These are phyloP conservation scores for Nymphalis urticae DNA, from an alignment of 2,888 invertebrate genomes.

Conservation along the genomic window DNA sequence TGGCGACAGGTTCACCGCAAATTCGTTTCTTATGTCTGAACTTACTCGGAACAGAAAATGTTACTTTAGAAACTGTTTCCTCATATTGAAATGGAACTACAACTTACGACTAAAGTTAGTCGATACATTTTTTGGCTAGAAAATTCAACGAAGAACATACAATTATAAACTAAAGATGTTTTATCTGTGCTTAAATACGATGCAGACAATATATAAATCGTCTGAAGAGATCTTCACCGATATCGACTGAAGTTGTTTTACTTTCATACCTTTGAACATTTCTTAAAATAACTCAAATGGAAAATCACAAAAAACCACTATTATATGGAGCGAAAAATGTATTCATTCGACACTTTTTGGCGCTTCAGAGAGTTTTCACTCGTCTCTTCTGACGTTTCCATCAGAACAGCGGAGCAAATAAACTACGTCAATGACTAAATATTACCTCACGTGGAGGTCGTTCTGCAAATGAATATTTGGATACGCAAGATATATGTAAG, in stretches of 20 bases:
- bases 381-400: neutral
- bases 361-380: conserved; percentile 7
- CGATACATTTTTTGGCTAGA: neutral
- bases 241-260: conserved; percentile 1
- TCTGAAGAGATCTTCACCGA: neutral
- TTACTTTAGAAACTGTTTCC: conserved; percentile 26
- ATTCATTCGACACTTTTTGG: conserved; percentile 13
- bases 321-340: conserved; percentile 5
- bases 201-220: neutral
- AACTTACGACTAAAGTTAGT: conserved; percentile 9
- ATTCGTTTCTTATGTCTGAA: conserved; percentile 36
- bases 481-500: no score
- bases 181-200: neutral
- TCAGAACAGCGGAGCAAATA: conserved; percentile 4
- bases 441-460: neutral
- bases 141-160: neutral
- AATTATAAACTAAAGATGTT: neutral
- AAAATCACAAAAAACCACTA: conserved; percentile 10
- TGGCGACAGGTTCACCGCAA: conserved; percentile 30
- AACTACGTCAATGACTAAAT: neutral
- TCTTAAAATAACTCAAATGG: conserved; percentile 8
- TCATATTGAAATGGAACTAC: conserved; percentile 18
- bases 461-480: neutral
- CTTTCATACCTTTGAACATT: conserved; percentile 2
- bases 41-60: conserved; percentile 25